Base-by-base conservation (phyloP, 2,113 vertebrate species). In the Pseudorectes ferrugineus region DNA sequence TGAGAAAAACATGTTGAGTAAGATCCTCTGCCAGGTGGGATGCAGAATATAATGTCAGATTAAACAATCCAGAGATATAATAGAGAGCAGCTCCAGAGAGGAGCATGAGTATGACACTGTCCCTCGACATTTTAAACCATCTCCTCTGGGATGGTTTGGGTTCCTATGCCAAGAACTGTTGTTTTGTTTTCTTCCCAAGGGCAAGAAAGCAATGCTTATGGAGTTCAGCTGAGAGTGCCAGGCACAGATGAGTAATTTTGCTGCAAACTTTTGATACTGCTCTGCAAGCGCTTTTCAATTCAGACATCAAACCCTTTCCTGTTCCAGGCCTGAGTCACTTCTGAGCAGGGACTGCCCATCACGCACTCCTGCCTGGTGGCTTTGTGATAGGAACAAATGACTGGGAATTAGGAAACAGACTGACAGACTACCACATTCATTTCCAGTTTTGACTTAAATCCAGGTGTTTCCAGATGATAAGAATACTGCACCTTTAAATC, bases 401-500 rank as follows among this genome's bases (percentile, higher is more conserved):
- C 68, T 70, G 61, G 77, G 77, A 93, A 84, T 93, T 95, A 91
- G 73, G 70, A 84, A 84, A 59, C 12, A 54, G 68, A 71, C 45
- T 92, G 94, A 84, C 77, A 89, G 90, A 58, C 61, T 87, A 94
- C 90, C 43, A 74, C 89, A 57, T 70, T 94, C 31, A 45, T 85
- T 94, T 92, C 33, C 65, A 67, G 38, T 77, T 93, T 86, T 95
- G 55, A 89, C 81, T 89, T 89, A 89, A 84, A 92, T 89, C 55
- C 94, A 94, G 90, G 88, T 96, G 81, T 93, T 94, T 87, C 59
- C 68, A 71, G 55, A 74, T 81, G 94, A 95, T 96, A 95, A 93
- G 88, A 70, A 36, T 81, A 58, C 35, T 74, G 25, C 35, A 89
- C 65, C 46, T 74, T 66, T 93, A 93, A 94, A 81, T 43, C 35